Evolutionary conservation across 2,113 vertebrate species (phyloP).

Genomic region (Kryptolebias marmoratus): DNA sequence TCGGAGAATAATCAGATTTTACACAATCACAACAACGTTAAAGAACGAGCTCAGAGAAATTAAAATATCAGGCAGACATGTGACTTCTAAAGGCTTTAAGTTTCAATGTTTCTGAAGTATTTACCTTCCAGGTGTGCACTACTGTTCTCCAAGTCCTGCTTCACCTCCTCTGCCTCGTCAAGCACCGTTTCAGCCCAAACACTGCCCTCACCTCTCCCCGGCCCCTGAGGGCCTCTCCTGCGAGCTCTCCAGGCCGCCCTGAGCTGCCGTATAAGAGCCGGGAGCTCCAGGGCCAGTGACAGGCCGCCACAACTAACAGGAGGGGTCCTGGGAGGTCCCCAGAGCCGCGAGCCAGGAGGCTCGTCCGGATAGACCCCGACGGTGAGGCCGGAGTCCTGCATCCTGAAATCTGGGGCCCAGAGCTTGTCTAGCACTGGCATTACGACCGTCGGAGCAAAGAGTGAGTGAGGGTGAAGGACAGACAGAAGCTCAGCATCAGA

Average conservation of each 20-base stretch:
- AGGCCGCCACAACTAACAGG: slow-evolving; percentile 61
- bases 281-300: slow-evolving; percentile 68
- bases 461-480: neutral
- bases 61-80: neutral
- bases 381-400: slow-evolving; percentile 44
- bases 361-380: slow-evolving; percentile 64
- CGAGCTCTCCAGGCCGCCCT: slow-evolving; percentile 67
- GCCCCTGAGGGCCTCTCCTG: slow-evolving; percentile 43
- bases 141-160: slow-evolving; percentile 34
- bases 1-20: neutral
- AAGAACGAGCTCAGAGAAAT: neutral
- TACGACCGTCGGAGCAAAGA: slow-evolving; percentile 2
- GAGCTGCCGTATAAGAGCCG: slow-evolving; percentile 70
- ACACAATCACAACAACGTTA: neutral
- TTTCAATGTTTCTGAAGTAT: neutral
- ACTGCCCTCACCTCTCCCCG: slow-evolving; percentile 31
- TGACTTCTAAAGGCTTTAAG: slow-evolving; percentile 5
- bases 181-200: slow-evolving; percentile 53
- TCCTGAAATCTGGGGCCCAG: slow-evolving; percentile 59
- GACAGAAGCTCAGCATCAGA: slow-evolving; percentile 29
- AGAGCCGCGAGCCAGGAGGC: slow-evolving; percentile 46
- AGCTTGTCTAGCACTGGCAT: slow-evolving; percentile 69
- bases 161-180: slow-evolving; percentile 51
- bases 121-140: slow-evolving; percentile 63
- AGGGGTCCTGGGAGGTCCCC: slow-evolving; percentile 66